Evolutionary conservation across 2,113 vertebrate species (phyloP).

Genomic region (Marmota flaviventris): DNA sequence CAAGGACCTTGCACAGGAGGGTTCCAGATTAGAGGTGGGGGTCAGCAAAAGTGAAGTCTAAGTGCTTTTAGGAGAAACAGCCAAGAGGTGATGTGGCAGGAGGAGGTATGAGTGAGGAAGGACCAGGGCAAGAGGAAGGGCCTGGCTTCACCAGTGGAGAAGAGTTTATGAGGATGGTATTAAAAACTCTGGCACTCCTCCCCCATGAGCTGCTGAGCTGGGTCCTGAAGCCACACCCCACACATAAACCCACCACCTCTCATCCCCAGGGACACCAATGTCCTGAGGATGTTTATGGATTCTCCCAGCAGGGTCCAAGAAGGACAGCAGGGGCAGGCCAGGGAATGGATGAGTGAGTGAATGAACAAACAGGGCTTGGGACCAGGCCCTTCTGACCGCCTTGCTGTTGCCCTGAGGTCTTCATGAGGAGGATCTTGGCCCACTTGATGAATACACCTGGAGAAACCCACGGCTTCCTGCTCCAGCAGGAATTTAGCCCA

Average conservation of each 20-base stretch:
- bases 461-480: not conserved
- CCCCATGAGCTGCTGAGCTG: not conserved
- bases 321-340: not conserved
- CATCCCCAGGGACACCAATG: not conserved
- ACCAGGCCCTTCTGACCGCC: not conserved
- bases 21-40: not conserved
- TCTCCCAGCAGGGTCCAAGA: not conserved
- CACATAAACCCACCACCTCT: not conserved
- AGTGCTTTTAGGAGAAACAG: not conserved
- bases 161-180: not conserved
- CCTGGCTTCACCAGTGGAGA: not conserved
- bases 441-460: not conserved
- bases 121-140: not conserved
- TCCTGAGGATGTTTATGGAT: not conserved
- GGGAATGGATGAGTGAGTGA: not conserved
- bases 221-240: not conserved
- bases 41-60: not conserved
- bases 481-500: not conserved
- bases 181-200: not conserved
- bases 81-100: not conserved
- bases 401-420: not conserved
- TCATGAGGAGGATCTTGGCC: not conserved
- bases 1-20: not conserved
- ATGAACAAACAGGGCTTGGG: not conserved
- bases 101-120: no score